Evolutionary conservation across 1,140 invertebrate species (phyloP), one percentile per base, ranked within the genome.

Genomic region (Helicoverpa armigera): DNA sequence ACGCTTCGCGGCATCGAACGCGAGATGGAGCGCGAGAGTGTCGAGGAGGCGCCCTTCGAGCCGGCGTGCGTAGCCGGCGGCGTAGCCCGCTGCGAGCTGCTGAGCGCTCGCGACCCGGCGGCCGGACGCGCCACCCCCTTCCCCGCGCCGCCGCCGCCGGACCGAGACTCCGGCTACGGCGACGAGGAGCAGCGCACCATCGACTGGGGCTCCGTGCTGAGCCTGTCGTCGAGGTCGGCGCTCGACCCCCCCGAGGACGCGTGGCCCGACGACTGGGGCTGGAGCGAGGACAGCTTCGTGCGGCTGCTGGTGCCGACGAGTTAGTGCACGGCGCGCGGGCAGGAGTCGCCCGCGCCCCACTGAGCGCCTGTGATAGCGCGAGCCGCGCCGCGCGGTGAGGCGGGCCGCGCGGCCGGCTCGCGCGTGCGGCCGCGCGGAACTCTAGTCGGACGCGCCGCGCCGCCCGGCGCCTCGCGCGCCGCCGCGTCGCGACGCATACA

Each of bases 131-230:
- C 95, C 84, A 91, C 95, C 73, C 91, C 96, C 91, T 89, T 91
- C 87, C 93, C 91, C 56, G 78, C 90, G 75, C 94, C 91, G 79
- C 87, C 95, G 53, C 88, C 92, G 65, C 96, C 96, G 78, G 97
- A 97, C 92, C 96, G 96, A 13, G 97, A 98, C 91, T 97, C 97
- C 0, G 96, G 97, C 70, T 97, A 97, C 91, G 97, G 97, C 85
- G 97, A 98, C 89, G 97, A 97, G 85, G 97, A 98, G 90, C 96
- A 97, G 90, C 96, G 97, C 67, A 96, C 97, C 81, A 98, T 98
- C 90, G 98, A 98, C 94, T 98, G 98, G 98, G 97, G 98, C 87
- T 98, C 98, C 48, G 98, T 98, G 83, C 96, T 98, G 54, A 98
- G 97, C 87, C 96, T 98, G 14, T 97, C 97, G 78, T 97, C 97